Percentiles rank a stretch among this genome's conserved stretches.
Conservation (phyloP, 2,797 vertebrate genomes). For the Myoxocephalus aenaeus region DNA sequence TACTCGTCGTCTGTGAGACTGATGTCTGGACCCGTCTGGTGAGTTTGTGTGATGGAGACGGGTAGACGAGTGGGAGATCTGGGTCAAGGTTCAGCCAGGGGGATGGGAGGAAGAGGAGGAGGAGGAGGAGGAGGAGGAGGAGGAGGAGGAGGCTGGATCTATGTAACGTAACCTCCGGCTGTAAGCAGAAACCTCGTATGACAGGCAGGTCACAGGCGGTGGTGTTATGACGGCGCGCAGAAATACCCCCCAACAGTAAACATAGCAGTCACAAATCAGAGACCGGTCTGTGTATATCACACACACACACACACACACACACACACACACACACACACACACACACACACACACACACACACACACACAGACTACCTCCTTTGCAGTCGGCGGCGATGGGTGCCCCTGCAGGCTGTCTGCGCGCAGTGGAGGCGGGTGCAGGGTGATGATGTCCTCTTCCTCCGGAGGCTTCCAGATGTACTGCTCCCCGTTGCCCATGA, state of each 20-base stretch:
- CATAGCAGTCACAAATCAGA: slow-evolving; percentile 60
- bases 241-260: slow-evolving; percentile 53
- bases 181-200: slow-evolving; percentile 62
- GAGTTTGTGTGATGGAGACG: slow-evolving; percentile 27
- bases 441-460: slow-evolving; percentile 83
- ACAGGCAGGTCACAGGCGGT: slow-evolving; percentile 65
- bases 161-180: slow-evolving; percentile 64
- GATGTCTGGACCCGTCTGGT: slow-evolving; percentile 26
- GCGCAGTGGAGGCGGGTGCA: slow-evolving; percentile 73
- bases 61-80: slow-evolving; percentile 32
- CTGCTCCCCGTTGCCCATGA: slow-evolving; percentile 88
- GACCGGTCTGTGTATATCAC: not conserved
- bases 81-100: slow-evolving; percentile 66
- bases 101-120: slow-evolving; percentile 12
- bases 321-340: slow-evolving; percentile 9
- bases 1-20: slow-evolving; percentile 33
- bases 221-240: slow-evolving; percentile 53
- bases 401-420: slow-evolving; percentile 77
- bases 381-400: slow-evolving; percentile 73
- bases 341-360: slow-evolving; percentile 9
- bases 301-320: slow-evolving; percentile 22
- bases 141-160: slow-evolving; percentile 6
- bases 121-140: too few relatives aligned
- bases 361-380: slow-evolving; percentile 75
- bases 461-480: slow-evolving; percentile 89